phyloP scores from a whole-genome alignment of 2,888 invertebrate genomes.

The Eristalinus sepulchralis region DNA sequence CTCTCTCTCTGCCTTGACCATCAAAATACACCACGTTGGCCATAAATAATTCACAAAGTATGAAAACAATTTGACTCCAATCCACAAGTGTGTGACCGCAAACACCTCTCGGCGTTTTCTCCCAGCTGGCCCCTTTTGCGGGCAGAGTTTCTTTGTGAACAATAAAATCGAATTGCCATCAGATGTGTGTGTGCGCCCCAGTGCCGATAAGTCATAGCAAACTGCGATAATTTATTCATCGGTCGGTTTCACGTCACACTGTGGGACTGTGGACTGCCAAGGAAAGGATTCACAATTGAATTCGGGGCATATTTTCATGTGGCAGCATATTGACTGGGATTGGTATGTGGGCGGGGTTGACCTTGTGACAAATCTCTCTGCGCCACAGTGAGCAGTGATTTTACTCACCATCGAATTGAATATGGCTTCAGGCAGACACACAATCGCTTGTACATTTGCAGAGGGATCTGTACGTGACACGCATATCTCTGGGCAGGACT shows the following conservation, averaged over 20 bases:
- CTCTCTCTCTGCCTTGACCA: neutral
- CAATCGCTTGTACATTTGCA: neutral
- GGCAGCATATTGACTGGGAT: neutral
- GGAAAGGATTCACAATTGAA: slow-evolving; percentile 1
- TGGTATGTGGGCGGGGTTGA: neutral
- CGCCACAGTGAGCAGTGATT: neutral
- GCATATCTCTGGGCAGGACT: neutral
- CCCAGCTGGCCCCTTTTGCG: neutral
- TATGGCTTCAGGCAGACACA: neutral
- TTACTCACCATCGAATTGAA: neutral
- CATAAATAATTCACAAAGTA: slow-evolving; percentile 17
- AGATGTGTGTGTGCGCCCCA: neutral
- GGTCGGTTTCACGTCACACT: neutral
- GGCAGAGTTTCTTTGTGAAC: neutral
- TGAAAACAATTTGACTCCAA: slow-evolving; percentile 15
- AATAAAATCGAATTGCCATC: neutral
- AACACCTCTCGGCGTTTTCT: neutral
- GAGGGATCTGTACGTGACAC: neutral
- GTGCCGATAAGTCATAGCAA: neutral
- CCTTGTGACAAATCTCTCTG: neutral
- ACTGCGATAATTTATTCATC: slow-evolving; percentile 36
- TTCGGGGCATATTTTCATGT: neutral
- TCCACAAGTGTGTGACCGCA: neutral
- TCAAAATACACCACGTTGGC: neutral
- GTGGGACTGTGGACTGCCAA: neutral